These are phyloP conservation scores for Drosophila ananassae DNA, from an alignment of 1,140 invertebrate genomes.

Conservation along the genomic window DNA sequence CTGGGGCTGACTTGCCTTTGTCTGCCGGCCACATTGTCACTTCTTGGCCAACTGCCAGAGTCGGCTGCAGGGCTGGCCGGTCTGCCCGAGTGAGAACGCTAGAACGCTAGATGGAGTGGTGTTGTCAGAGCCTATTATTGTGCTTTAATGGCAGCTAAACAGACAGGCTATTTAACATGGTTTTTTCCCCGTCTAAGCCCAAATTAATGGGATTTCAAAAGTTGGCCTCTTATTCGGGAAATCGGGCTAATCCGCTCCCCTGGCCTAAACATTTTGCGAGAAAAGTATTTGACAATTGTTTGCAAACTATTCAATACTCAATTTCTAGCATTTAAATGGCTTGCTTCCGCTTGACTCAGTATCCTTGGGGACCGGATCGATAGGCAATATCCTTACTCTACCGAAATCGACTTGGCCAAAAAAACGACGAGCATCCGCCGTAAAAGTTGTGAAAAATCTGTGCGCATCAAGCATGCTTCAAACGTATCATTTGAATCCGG, in stretches of 20 bases:
- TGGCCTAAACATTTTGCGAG: constrained; percentile 1
- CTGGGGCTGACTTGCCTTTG: constrained; percentile 50
- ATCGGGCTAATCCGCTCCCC: constrained; percentile 7
- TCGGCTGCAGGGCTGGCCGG: constrained; percentile 25
- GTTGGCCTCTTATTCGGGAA: not conserved
- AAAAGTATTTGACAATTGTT: constrained; percentile 30
- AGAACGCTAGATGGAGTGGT: constrained; percentile 9
- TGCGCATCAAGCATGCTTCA: constrained; percentile 52
- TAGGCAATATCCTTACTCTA: constrained; percentile 41
- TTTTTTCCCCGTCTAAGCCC: constrained; percentile 41
- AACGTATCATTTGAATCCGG: constrained; percentile 64
- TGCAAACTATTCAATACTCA: constrained; percentile 53
- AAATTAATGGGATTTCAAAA: constrained; percentile 68
- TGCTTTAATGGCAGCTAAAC: constrained; percentile 73
- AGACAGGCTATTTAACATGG: constrained; percentile 56
- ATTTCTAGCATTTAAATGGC: constrained; percentile 55
- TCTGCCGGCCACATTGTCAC: constrained; percentile 65
- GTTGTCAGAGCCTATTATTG: constrained; percentile 54
- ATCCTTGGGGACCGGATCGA: constrained; percentile 36
- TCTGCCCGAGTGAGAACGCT: constrained; percentile 18
- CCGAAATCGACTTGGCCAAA: constrained; percentile 26
- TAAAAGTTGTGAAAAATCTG: constrained; percentile 61
- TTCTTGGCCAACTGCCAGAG: constrained; percentile 67
- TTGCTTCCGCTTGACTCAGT: constrained; percentile 32
- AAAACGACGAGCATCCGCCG: constrained; percentile 41